Base-by-base conservation (phyloP, 35 echinoderm and acorn worm species). In the Heliocidaris tuberculata region DNA sequence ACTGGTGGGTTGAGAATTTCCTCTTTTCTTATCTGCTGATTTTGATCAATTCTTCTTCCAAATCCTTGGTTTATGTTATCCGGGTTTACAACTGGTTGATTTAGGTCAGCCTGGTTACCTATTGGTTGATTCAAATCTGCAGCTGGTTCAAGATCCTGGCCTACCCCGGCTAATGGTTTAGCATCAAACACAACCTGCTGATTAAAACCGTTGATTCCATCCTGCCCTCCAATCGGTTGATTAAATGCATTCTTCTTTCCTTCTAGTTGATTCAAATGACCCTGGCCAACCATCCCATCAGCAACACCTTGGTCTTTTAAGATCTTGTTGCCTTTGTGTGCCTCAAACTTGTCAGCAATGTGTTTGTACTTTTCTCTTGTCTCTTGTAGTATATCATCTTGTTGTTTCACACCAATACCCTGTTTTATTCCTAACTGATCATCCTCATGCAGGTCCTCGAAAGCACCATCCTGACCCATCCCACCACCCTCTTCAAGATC, bases 361-460 rank as follows among this genome's bases (percentile, higher is more conserved):
- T 49, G 92, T 87, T 88, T 85, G 65, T 19, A 96, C 59, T 71
- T 96, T 54, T 86, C 92, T 85, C 93, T 59, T 48, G 95, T 92
- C 13, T 78, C 92, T 27, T 88, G 21, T 15, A 54, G 35, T n/a
- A 5, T 90, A n/a, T 30, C 30, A 32, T 47, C 88, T 90, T 90
- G 35, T 21, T 50, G n/a, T 50, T 50, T 90, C 30, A 48, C 5
- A 48, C 13, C 6, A 19, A 47, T n/a, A 78, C 65, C 65, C 1
- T 78, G 65, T 78, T 78, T 19, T 7, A 78, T 19, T 27, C 31
- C 87, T 17, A 42, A 30, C 87, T 10, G 87, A 89, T 48, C 32
- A 89, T 89, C 87, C 11, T 89, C 87, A 5, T 17, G 29, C 31
- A 89, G 31, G 19, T 89, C 42, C 29, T 89, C 15, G 2, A 42